Evolutionary conservation across 2,888 invertebrate genomes (phyloP).

Genomic region (Brenthis ino): DNA sequence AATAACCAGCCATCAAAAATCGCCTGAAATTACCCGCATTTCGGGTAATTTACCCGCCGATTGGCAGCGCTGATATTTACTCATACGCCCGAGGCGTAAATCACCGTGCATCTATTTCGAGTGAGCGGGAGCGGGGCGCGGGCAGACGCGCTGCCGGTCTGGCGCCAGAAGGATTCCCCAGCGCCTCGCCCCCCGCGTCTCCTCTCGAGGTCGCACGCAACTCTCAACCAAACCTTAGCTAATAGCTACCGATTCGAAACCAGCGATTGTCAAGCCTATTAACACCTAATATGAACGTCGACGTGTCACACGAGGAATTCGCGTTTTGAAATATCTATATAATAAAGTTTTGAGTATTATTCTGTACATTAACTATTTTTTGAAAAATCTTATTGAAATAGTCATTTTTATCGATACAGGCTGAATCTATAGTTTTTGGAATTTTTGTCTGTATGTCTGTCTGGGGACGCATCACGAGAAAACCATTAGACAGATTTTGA

Average conservation of each 20-base stretch:
- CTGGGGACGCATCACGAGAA: too few relatives aligned
- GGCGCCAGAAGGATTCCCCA: constrained; percentile 84
- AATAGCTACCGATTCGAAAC: background rate
- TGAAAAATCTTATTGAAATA: too few relatives aligned
- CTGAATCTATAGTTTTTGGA: too few relatives aligned
- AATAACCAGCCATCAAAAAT: too few relatives aligned
- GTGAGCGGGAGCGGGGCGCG: constrained; percentile 53
- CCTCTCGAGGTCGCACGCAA: constrained; percentile 55
- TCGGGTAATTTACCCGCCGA: too few relatives aligned
- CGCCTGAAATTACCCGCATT: too few relatives aligned
- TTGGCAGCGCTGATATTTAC: constrained; percentile 48
- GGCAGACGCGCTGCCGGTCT: constrained; percentile 75
- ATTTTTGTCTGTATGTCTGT: too few relatives aligned
- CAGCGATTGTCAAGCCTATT: constrained; percentile 20
- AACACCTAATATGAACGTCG: constrained; percentile 14
- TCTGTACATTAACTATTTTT: too few relatives aligned
- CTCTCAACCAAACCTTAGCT: constrained; percentile 46
- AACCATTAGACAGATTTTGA: too few relatives aligned
- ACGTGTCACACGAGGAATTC: background rate
- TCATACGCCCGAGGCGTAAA: constrained; percentile 80
- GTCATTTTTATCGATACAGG: too few relatives aligned
- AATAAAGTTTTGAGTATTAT: too few relatives aligned
- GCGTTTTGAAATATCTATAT: constrained; percentile 5
- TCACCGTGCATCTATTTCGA: constrained; percentile 81
- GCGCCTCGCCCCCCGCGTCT: constrained; percentile 64